Percentiles rank a stretch among this genome's conserved stretches.
phyloP scores from a whole-genome alignment of 2,888 invertebrate genomes.

The Anarsia innoxiella region DNA sequence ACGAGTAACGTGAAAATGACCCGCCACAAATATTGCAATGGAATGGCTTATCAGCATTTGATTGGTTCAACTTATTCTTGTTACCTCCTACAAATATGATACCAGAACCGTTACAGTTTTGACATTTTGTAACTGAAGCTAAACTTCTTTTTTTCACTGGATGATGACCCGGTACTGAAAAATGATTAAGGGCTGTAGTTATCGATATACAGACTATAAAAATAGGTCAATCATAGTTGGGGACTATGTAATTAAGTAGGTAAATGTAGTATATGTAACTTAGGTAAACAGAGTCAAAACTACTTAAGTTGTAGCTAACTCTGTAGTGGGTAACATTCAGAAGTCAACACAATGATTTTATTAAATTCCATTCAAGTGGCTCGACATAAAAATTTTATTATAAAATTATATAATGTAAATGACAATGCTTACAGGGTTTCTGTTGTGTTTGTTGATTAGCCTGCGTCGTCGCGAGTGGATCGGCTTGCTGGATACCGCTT shows the following conservation, averaged over 20 bases:
- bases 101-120: conserved; percentile 92
- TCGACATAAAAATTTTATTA: no score
- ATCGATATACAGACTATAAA: no score
- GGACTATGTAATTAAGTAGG: no score
- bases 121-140: conserved; percentile 89
- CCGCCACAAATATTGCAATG: conserved; percentile 92
- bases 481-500: conserved; percentile 44
- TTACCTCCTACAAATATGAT: conserved; percentile 86
- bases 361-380: no score
- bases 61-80: conserved; percentile 75
- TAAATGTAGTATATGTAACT: no score
- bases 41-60: conserved; percentile 85
- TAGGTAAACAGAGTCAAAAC: no score
- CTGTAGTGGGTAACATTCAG: no score
- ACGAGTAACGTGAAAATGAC: conserved; percentile 88
- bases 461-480: conserved; percentile 45
- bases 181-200: no score
- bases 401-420: neutral
- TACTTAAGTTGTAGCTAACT: no score
- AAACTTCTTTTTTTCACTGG: conserved; percentile 89
- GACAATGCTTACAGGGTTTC: conserved; percentile 42
- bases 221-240: no score
- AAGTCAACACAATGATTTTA: no score
- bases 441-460: conserved; percentile 43
- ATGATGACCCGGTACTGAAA: conserved; percentile 78